Percentiles rank a stretch among this genome's conserved stretches.
phyloP scores from a whole-genome alignment of 2,797 vertebrate genomes.

The Tenualosa thibaudeaui region DNA sequence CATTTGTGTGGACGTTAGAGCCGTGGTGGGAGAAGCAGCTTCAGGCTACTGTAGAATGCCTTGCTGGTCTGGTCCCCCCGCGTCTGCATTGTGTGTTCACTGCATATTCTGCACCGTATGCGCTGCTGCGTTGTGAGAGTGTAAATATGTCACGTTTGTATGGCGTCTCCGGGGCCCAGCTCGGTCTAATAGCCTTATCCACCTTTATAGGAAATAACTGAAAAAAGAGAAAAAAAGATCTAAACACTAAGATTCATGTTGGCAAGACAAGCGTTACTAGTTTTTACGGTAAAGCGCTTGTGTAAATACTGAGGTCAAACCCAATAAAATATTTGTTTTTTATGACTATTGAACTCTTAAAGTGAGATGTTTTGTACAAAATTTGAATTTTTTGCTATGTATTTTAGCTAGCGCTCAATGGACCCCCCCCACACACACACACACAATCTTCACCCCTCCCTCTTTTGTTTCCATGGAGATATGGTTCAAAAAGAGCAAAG shows the following conservation, averaged over 20 bases:
- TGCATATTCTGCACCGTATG: constrained; percentile 91
- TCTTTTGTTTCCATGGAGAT: constrained; percentile 85
- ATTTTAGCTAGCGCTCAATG: constrained; percentile 99
- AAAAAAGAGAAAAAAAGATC: constrained; percentile 70
- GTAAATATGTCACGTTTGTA: constrained; percentile 98
- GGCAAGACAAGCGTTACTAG: constrained; percentile 67
- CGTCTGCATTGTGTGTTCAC: constrained; percentile 78
- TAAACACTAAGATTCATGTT: constrained; percentile 58
- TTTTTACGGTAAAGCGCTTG: constrained; percentile 98
- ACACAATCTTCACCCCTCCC: constrained; percentile 77
- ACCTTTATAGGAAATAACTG: constrained; percentile 88
- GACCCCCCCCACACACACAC: constrained; percentile 83
- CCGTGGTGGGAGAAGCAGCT: constrained; percentile 65
- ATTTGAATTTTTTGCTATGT: constrained; percentile 99
- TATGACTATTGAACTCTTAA: constrained; percentile 89
- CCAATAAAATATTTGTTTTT: constrained; percentile 74
- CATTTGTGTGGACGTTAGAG: constrained; percentile 57
- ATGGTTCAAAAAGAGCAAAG: constrained; percentile 68
- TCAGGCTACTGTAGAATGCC: constrained; percentile 96
- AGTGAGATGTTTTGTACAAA: constrained; percentile 99
- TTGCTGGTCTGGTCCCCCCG: constrained; percentile 94
- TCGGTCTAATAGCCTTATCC: constrained; percentile 99
- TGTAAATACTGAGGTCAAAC: constrained; percentile 92
- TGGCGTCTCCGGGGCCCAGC: constrained; percentile 93
- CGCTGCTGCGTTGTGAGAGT: constrained; percentile 82